These are phyloP conservation scores for Trypoxylus dichotomus DNA, from an alignment of 1,140 invertebrate species.

Conservation along the genomic window DNA sequence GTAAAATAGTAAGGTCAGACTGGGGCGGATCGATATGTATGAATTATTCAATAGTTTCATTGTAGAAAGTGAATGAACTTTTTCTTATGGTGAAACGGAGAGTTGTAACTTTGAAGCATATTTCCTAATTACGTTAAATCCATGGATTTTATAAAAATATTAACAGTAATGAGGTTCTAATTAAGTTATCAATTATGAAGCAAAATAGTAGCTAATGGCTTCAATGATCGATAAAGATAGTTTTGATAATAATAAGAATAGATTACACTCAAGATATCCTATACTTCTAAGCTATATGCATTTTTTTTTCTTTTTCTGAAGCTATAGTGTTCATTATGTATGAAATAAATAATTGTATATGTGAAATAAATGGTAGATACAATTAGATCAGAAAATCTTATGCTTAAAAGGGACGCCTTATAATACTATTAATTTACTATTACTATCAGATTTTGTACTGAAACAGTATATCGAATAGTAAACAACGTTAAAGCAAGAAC, in stretches of 20 bases:
- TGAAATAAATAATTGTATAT: too few species aligned
- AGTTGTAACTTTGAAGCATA: not conserved
- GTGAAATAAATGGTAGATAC: too few species aligned
- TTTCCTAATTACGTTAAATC: not conserved
- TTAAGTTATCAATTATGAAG: not conserved
- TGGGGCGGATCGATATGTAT: slow-evolving; percentile 52
- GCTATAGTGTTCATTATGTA: too few species aligned
- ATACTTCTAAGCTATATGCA: too few species aligned
- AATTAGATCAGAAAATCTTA: too few species aligned
- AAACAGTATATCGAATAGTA: too few species aligned
- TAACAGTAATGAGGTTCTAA: not conserved
- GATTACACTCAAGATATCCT: not conserved
- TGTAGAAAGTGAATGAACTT: slow-evolving; percentile 54
- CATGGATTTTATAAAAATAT: not conserved
- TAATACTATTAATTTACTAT: too few species aligned
- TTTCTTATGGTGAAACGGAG: slow-evolving; percentile 26
- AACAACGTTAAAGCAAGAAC: too few species aligned
- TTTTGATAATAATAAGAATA: not conserved
- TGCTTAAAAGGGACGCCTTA: too few species aligned
- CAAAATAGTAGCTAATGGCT: not conserved
- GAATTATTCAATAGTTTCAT: slow-evolving; percentile 53
- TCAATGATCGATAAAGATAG: not conserved
- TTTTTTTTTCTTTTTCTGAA: too few species aligned
- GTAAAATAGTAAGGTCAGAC: slow-evolving; percentile 54
- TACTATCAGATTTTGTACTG: too few species aligned